phyloP scores from a whole-genome alignment of 2,797 vertebrate genomes.

The Manis javanica region DNA sequence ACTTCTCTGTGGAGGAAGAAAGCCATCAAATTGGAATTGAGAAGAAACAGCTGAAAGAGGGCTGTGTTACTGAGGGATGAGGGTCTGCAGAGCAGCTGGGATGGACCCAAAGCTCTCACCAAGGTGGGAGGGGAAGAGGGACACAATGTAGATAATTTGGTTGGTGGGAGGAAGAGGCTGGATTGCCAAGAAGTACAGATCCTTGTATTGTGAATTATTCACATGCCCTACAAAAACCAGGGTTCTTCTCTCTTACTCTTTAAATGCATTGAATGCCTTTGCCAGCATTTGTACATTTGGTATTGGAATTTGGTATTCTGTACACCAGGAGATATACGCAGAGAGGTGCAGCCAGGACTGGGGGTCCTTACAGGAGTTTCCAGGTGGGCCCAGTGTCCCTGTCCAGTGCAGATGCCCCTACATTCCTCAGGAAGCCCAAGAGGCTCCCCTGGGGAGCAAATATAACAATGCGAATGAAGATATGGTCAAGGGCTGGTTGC shows the following conservation, averaged over 20 bases:
- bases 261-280: not conserved
- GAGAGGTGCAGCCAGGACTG: not conserved
- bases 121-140: not conserved
- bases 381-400: not conserved
- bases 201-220: not conserved
- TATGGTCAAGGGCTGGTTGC: not conserved
- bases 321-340: not conserved
- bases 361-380: not conserved
- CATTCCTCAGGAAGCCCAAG: not conserved
- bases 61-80: not conserved
- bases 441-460: not conserved
- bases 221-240: not conserved
- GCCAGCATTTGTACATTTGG: too few species aligned
- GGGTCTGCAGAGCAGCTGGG: not conserved
- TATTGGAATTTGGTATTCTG: not conserved
- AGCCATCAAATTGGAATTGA: not conserved
- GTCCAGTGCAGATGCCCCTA: not conserved
- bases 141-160: not conserved
- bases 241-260: not conserved
- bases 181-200: not conserved
- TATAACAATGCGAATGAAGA: not conserved
- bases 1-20: not conserved
- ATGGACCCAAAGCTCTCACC: not conserved
- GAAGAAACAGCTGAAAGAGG: not conserved
- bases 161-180: accelerated